Conservation (phyloP, 2,797 vertebrate genomes). For the Triplophysa bombifrons region DNA sequence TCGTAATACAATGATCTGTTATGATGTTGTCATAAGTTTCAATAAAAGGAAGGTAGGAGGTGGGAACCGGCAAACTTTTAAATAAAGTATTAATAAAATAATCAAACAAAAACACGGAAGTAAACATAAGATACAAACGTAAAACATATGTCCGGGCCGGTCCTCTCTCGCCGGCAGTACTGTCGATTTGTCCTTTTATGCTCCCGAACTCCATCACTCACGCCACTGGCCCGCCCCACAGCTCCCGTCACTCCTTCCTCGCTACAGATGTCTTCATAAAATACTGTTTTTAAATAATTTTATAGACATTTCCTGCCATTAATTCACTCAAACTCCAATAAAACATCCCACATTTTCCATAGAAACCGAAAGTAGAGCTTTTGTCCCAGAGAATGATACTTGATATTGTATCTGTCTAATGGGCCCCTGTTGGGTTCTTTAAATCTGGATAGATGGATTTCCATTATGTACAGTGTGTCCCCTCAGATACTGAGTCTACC, state of each 20-base stretch:
- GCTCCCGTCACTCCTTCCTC: no score
- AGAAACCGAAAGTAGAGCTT: neutral
- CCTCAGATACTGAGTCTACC: conserved; percentile 13
- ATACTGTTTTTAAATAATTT: neutral
- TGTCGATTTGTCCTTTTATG: no score
- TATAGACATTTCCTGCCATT: neutral
- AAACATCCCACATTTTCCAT: neutral
- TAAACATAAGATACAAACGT: no score
- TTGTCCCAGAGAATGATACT: conserved; percentile 18
- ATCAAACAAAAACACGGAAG: no score
- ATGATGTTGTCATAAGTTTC: neutral
- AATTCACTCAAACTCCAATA: neutral
- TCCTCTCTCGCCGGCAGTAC: no score
- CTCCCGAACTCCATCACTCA: no score
- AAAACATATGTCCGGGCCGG: no score
- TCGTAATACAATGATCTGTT: conserved; percentile 1
- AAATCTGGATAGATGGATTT: conserved; percentile 23
- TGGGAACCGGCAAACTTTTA: no score
- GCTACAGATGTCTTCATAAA: neutral
- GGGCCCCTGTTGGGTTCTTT: conserved; percentile 27
- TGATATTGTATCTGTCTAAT: conserved; percentile 31
- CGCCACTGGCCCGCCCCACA: no score
- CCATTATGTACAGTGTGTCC: conserved; percentile 2
- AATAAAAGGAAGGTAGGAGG: no score
- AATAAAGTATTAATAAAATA: no score